A percentile compares a stretch with the other conserved stretches of the same genome.
Conservation (phyloP, 2,888 invertebrate species). For the Drosophila glabriapex region DNA sequence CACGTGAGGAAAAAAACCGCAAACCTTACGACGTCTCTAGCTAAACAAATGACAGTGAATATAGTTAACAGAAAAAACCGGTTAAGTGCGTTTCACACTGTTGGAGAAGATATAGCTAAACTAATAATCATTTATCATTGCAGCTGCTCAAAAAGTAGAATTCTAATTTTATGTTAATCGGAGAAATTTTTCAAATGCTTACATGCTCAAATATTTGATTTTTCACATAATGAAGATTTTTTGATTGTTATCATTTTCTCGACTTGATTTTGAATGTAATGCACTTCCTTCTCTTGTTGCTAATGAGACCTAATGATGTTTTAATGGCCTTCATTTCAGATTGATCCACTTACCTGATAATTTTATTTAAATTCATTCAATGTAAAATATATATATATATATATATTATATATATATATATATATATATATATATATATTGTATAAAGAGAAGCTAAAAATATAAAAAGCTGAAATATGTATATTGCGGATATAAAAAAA, state of each 20-base stretch:
- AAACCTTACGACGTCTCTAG: conserved; percentile 11
- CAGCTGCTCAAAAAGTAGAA: background rate
- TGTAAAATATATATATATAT: background rate
- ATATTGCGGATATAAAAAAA: conserved; percentile 29
- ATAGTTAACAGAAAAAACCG: conserved; percentile 39
- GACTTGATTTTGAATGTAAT: background rate
- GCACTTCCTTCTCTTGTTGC: background rate
- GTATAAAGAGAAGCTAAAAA: conserved; percentile 15
- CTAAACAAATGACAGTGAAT: conserved; percentile 29
- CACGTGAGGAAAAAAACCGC: conserved; percentile 46
- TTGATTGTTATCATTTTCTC: background rate
- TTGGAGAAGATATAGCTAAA: conserved; percentile 1
- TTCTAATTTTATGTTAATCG: conserved; percentile 36
- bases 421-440: too few species aligned
- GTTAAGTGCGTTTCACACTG: conserved; percentile 41
- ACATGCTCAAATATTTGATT: background rate
- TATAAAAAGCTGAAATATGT: conserved; percentile 17
- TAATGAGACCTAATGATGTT: conserved; percentile 6
- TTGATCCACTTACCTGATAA: conserved; percentile 20
- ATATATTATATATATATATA: background rate
- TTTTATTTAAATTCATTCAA: background rate
- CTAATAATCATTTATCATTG: conserved; percentile 11
- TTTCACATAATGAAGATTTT: background rate
- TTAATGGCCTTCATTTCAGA: conserved; percentile 4
- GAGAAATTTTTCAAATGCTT: conserved; percentile 39